These are phyloP conservation scores for Molorchus minor DNA, from an alignment of 2,888 invertebrate species.

Conservation along the genomic window DNA sequence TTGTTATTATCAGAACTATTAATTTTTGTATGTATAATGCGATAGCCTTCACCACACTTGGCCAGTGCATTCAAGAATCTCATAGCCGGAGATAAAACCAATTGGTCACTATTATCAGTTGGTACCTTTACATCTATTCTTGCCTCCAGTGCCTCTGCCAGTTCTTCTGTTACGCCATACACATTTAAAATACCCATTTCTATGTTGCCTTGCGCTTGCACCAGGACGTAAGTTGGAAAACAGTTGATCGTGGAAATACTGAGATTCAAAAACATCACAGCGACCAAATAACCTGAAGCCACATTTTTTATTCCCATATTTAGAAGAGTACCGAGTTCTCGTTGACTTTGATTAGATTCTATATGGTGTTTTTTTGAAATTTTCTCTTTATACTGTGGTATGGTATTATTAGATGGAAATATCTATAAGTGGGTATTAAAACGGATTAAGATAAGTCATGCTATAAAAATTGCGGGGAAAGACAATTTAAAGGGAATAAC, in stretches of 20 bases:
- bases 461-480: too few relatives aligned
- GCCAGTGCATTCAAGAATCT: conserved; percentile 5
- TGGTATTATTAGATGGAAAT: too few relatives aligned
- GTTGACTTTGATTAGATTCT: too few relatives aligned
- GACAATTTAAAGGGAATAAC: too few relatives aligned
- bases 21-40: background rate
- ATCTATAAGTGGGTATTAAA: too few relatives aligned
- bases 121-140: background rate
- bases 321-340: background rate
- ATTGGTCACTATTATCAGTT: background rate
- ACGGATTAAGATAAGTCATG: too few relatives aligned
- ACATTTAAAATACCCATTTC: too few relatives aligned
- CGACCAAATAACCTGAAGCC: background rate
- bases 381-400: too few relatives aligned
- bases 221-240: background rate
- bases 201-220: background rate
- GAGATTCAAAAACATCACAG: background rate
- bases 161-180: background rate
- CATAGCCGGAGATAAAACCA: too few relatives aligned
- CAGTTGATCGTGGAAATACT: background rate
- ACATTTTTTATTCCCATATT: background rate
- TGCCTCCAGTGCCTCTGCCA: background rate
- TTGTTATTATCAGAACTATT: background rate
- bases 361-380: too few relatives aligned
- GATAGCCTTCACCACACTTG: background rate